These are phyloP conservation scores for Graphium colonna DNA, from an alignment of 2,888 invertebrate species.

Conservation along the genomic window DNA sequence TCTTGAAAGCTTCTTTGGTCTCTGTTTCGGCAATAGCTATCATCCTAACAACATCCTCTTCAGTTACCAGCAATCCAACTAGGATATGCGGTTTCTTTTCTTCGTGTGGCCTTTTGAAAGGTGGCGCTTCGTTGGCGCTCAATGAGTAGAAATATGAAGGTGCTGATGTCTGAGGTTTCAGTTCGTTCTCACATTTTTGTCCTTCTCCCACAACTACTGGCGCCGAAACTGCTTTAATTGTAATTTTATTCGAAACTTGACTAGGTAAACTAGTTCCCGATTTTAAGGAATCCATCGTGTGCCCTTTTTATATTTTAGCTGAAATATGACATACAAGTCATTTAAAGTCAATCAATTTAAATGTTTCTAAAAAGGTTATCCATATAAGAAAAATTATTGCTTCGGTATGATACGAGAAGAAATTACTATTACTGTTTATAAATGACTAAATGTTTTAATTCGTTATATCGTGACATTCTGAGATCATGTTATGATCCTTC, in stretches of 20 bases:
- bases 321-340: not conserved
- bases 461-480: too few species aligned
- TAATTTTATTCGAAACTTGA: not conserved
- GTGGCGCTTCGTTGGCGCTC: constrained; percentile 57
- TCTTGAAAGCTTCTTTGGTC: constrained; percentile 38
- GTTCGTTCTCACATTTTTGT: constrained; percentile 28
- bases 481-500: too few species aligned
- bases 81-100: constrained; percentile 45
- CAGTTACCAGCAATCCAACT: constrained; percentile 47
- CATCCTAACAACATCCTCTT: constrained; percentile 52
- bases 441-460: too few species aligned
- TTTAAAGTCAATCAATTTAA: too few species aligned
- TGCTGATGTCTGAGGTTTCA: constrained; percentile 52
- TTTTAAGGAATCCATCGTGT: constrained; percentile 2
- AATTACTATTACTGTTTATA: too few species aligned
- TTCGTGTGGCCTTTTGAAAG: constrained; percentile 46
- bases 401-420: too few species aligned
- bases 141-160: constrained; percentile 60
- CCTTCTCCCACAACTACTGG: constrained; percentile 32
- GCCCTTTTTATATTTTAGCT: not conserved
- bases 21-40: constrained; percentile 46
- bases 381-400: too few species aligned
- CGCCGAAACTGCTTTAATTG: constrained; percentile 43
- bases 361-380: too few species aligned
- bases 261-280: constrained; percentile 9